Evolutionary conservation across 2,797 vertebrate species (phyloP).

Genomic region (Ptychobarbus kaznakovi): DNA sequence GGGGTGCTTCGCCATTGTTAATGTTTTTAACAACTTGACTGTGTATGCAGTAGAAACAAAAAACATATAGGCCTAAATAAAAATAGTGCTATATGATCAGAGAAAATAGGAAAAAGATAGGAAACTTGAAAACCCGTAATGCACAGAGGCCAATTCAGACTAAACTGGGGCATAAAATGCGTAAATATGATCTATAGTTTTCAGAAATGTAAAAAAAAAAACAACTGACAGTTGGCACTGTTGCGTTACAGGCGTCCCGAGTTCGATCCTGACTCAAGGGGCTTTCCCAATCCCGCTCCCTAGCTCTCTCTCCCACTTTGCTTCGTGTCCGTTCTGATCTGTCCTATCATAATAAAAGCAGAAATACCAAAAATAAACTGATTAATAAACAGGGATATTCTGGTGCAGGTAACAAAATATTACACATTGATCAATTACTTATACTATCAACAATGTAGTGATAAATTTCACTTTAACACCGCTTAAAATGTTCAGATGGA

Average conservation of each 20-base stretch:
- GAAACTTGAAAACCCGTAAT: no score
- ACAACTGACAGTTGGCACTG: not conserved
- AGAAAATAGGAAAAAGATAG: not conserved
- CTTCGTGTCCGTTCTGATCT: not conserved
- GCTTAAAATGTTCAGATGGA: not conserved
- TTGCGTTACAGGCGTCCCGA: no score
- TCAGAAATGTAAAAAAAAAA: not conserved
- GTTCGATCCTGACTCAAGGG: not conserved
- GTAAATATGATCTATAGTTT: not conserved
- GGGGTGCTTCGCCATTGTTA: not conserved
- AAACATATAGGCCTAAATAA: no score
- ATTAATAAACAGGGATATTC: no score
- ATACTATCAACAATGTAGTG: not conserved
- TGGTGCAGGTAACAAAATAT: no score
- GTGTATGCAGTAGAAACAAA: not conserved
- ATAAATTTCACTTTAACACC: not conserved
- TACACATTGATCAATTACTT: not conserved
- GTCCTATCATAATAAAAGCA: not conserved
- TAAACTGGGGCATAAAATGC: not conserved
- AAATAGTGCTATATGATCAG: not conserved
- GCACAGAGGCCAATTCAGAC: not conserved
- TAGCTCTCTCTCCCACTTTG: not conserved
- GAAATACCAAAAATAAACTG: not conserved
- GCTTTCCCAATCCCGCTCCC: not conserved
- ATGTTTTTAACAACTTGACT: not conserved